A percentile compares a stretch with the other conserved stretches of the same genome.
These are phyloP conservation scores for Nemotelus nigrinus DNA, from an alignment of 2,888 invertebrate genomes.

Conservation along the genomic window DNA sequence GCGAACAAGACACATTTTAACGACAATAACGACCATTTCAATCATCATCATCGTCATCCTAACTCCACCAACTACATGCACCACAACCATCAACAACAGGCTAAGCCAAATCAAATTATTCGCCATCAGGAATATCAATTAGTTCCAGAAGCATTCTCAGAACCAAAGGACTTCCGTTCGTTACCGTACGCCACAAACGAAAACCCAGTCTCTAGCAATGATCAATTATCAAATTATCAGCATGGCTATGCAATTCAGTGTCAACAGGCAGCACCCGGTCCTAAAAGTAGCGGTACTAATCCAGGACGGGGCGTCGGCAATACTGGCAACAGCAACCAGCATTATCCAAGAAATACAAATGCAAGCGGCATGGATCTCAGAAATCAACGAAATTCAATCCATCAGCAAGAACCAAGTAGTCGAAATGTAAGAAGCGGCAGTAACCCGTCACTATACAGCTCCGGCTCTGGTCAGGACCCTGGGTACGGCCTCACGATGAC, in stretches of 20 bases:
- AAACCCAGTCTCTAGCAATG: slow-evolving; percentile 14
- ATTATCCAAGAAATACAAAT: background rate
- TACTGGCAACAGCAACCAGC: background rate
- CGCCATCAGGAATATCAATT: slow-evolving; percentile 41
- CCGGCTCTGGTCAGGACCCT: background rate
- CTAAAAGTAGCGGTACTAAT: background rate
- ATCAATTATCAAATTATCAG: slow-evolving; percentile 40
- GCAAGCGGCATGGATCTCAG: background rate
- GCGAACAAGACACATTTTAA: slow-evolving; percentile 28
- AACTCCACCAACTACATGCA: slow-evolving; percentile 35
- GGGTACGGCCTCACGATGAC: background rate
- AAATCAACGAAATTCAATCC: slow-evolving; percentile 26
- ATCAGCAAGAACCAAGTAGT: background rate
- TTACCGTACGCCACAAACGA: slow-evolving; percentile 22
- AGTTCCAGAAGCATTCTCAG: slow-evolving; percentile 9
- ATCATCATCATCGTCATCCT: slow-evolving; percentile 41
- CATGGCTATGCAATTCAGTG: slow-evolving; percentile 19
- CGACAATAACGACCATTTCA: slow-evolving; percentile 50
- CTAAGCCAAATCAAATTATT: slow-evolving; percentile 29
- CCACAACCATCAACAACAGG: slow-evolving; percentile 29
- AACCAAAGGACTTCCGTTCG: slow-evolving; percentile 36
- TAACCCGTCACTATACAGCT: slow-evolving; percentile 16
- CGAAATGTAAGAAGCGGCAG: background rate
- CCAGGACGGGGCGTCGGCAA: background rate
- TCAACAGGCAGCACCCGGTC: background rate